Evolutionary conservation across 2,797 vertebrate species (phyloP).

Genomic region (Phyllotis vaccarum): DNA sequence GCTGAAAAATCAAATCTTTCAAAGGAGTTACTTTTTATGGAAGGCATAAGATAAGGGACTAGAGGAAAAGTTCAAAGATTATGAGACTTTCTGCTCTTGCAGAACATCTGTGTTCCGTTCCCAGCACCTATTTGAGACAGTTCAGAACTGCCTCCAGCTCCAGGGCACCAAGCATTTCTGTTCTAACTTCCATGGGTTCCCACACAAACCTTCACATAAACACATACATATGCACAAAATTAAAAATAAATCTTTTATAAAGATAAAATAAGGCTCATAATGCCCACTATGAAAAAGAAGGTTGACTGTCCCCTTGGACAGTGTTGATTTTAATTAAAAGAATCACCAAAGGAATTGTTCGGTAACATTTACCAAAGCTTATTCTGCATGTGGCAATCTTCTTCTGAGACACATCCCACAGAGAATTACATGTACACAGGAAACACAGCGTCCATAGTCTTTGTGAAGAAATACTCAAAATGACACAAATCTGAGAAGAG

Average conservation of each 20-base stretch:
- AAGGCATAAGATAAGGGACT: neutral
- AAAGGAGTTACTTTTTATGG: conserved; percentile 52
- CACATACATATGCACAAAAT: neutral
- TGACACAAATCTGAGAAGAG: neutral
- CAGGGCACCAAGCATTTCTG: neutral
- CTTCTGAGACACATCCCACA: neutral
- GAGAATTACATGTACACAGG: neutral
- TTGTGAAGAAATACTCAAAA: neutral
- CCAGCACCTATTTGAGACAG: neutral
- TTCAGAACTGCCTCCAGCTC: neutral
- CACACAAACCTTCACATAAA: neutral
- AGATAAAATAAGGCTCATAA: neutral
- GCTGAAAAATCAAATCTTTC: neutral
- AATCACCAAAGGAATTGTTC: neutral
- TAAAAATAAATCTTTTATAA: neutral
- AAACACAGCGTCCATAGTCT: neutral
- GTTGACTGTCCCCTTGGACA: neutral
- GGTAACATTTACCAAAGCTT: neutral
- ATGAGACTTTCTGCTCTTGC: neutral
- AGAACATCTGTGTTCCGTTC: neutral
- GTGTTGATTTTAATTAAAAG: neutral
- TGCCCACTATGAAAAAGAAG: neutral
- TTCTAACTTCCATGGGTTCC: neutral
- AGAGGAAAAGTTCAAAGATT: too few relatives aligned
- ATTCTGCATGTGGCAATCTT: neutral